Conservation (phyloP, 2,797 vertebrate species). For the Lindbergichthys nudifrons region DNA sequence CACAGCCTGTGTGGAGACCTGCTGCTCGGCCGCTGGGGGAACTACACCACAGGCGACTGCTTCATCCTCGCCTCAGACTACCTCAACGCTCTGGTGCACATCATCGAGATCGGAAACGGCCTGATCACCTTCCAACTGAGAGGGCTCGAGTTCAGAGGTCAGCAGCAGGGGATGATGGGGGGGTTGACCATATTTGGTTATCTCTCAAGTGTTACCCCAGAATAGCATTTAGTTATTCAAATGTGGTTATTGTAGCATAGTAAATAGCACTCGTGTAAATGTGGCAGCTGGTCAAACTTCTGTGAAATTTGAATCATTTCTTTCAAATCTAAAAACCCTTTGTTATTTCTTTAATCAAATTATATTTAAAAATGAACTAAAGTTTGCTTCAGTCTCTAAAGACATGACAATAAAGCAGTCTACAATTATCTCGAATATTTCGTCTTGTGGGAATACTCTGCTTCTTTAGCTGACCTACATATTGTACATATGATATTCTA, state of each 20-base stretch:
- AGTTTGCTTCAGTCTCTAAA: background rate
- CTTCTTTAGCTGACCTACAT: background rate
- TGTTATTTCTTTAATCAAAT: background rate
- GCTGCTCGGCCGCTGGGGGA: constrained; percentile 96
- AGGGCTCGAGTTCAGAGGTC: constrained; percentile 98
- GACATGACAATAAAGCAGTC: background rate
- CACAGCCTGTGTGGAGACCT: constrained; percentile 97
- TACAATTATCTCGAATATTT: too few relatives aligned
- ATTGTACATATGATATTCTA: too few relatives aligned
- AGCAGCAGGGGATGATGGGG: constrained; percentile 51
- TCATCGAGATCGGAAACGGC: constrained; percentile 98
- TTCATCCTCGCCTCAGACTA: constrained; percentile 99
- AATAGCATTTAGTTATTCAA: constrained; percentile 17
- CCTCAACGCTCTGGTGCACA: constrained; percentile 98
- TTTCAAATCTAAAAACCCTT: background rate
- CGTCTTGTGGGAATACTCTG: background rate
- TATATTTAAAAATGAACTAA: too few relatives aligned
- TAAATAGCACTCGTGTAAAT: background rate
- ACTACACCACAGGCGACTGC: constrained; percentile 96
- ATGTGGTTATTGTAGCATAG: background rate
- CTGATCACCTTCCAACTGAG: constrained; percentile 97
- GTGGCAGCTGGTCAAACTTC: constrained; percentile 3
- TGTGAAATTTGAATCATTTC: background rate
- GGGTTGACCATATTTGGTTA: background rate
- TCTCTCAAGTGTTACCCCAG: background rate